Base-by-base conservation (phyloP, 2,113 vertebrate genomes). In the Calyptommatus sinebrachiatus region DNA sequence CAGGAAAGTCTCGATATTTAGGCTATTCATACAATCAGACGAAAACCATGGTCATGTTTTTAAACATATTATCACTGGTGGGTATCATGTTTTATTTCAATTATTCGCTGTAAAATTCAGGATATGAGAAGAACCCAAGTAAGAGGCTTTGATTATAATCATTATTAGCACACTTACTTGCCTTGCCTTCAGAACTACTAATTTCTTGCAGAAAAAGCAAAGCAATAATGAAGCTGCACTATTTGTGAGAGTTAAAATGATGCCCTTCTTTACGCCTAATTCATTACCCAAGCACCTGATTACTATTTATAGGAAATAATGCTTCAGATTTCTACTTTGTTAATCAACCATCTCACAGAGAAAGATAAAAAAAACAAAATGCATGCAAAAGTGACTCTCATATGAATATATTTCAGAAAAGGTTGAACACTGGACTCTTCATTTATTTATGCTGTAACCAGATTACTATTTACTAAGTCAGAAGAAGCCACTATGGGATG, bases 61-160 rank as follows among this genome's bases (percentile, higher is more conserved):
- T 77, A 71, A 87, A 83, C 80, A 69, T 50, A 78, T 76, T 7
- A 0, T 88, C 74, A 60, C 85, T 89, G 88, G 86, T 88, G 89
- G 82, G 69, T 84, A 66, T 82, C 76, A 46, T 74, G 83, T 88
- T 83, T 86, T 84, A 26, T 76, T 63, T 88, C 84, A 14, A 70
- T 92, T 92, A 90, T 89, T 65, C 88, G 79, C 83, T 86, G 84
- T 77, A 71, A 79, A 79, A 85, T 84, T 85, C 83, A 83, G 88
- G 88, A 89, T 92, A 88, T 73, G 88, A 81, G 73, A 83, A 86
- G 84, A 45, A 90, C 79, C 84, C 87, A 81, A 1, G 80, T 78
- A 84, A 86, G 66, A 63, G 79, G 76, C 77, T 83, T 61, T 60
- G 26, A 0, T 84, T 66, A 28, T 83, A 68, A 84, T 82, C 65